Percentiles rank a stretch among this genome's conserved stretches.
Conservation (phyloP, 2,888 invertebrate species). For the Leptogaster cylindrica region DNA sequence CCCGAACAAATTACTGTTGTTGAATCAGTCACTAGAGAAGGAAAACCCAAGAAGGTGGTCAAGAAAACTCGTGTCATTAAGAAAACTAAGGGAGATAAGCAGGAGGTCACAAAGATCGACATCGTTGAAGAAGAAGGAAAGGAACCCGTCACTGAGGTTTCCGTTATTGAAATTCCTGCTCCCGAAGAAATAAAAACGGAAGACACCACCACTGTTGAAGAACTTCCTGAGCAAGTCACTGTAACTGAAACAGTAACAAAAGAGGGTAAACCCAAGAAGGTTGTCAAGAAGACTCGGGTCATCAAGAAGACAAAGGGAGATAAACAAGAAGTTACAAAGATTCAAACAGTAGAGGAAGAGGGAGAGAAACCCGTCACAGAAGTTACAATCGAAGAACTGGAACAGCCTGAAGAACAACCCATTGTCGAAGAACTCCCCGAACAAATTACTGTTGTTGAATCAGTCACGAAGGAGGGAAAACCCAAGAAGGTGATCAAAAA, state of each 20-base stretch:
- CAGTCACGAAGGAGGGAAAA: constrained; percentile 54
- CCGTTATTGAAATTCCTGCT: constrained; percentile 45
- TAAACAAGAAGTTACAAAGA: constrained; percentile 56
- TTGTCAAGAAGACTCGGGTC: constrained; percentile 55
- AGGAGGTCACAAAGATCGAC: constrained; percentile 60
- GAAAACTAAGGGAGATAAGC: constrained; percentile 56
- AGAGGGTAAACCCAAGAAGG: constrained; percentile 55
- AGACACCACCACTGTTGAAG: constrained; percentile 34
- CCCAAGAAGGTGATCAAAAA: constrained; percentile 57
- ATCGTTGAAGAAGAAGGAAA: constrained; percentile 59
- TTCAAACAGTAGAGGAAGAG: constrained; percentile 48
- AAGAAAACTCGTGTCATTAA: constrained; percentile 55
- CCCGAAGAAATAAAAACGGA: constrained; percentile 42
- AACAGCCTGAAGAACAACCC: constrained; percentile 49
- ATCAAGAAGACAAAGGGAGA: constrained; percentile 55
- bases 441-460: constrained; percentile 54
- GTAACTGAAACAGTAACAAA: constrained; percentile 55
- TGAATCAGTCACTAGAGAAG: constrained; percentile 50
- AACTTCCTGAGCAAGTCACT: constrained; percentile 51
- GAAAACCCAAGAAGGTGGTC: constrained; percentile 50
- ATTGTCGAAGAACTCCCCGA: constrained; percentile 51
- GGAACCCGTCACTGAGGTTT: constrained; percentile 53
- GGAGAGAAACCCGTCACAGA: not conserved
- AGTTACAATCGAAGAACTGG: not conserved
- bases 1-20: constrained; percentile 48